phyloP scores from a whole-genome alignment of 2,888 invertebrate species.

The Busseola fusca region DNA sequence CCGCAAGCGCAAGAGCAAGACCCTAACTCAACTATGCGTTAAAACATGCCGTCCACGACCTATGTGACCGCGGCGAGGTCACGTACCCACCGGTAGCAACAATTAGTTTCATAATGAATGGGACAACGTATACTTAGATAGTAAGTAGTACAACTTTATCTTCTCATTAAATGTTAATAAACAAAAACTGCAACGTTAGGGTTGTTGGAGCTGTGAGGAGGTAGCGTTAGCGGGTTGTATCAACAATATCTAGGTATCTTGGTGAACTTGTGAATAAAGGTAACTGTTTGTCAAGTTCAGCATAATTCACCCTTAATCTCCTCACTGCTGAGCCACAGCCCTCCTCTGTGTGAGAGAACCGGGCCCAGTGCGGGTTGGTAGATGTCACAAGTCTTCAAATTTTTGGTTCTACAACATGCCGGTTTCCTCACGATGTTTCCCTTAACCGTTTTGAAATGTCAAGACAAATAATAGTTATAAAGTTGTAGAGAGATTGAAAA shows the following conservation, averaged over 20 bases:
- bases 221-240: conserved; percentile 45
- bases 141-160: conserved; percentile 77
- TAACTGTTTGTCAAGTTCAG: neutral
- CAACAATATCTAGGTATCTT: too few species aligned
- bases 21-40: conserved; percentile 23
- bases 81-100: conserved; percentile 57
- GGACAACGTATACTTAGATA: conserved; percentile 64
- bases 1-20: conserved; percentile 13
- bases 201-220: conserved; percentile 55
- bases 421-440: too few species aligned
- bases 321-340: too few species aligned
- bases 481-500: neutral
- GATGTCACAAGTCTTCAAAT: too few species aligned
- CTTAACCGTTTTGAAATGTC: too few species aligned
- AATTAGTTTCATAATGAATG: conserved; percentile 76
- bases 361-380: too few species aligned
- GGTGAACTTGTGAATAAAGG: neutral
- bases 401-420: too few species aligned
- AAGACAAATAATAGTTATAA: too few species aligned
- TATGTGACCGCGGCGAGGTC: conserved; percentile 57
- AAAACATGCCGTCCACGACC: conserved; percentile 49
- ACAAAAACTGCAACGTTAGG: conserved; percentile 77
- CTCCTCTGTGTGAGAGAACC: too few species aligned
- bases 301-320: too few species aligned
- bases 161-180: conserved; percentile 85